Percentiles rank a stretch among this genome's conserved stretches.
These are phyloP conservation scores for Panagrolaimus sp. DNA, from an alignment of 1,140 invertebrate genomes.

Conservation along the genomic window DNA sequence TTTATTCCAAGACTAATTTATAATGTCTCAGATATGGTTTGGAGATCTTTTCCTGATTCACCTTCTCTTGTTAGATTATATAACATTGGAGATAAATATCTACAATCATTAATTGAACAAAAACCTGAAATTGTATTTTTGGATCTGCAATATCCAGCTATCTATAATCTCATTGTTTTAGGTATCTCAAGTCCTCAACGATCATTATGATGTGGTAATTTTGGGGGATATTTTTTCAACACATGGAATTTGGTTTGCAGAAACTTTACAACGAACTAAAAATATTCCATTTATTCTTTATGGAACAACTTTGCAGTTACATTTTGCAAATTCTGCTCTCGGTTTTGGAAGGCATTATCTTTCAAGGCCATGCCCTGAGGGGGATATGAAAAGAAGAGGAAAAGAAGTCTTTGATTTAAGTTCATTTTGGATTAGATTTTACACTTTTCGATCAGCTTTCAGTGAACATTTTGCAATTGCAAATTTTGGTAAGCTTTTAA, in stretches of 20 bases:
- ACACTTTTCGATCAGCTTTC: too few relatives aligned
- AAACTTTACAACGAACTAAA: not conserved
- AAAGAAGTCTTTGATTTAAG: too few relatives aligned
- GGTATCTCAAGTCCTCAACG: not conserved
- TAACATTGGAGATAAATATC: not conserved
- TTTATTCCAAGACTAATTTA: not conserved
- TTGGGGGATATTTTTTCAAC: not conserved
- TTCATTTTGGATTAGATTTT: too few relatives aligned
- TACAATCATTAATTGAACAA: not conserved
- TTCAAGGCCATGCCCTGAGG: too few relatives aligned
- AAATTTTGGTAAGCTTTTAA: too few relatives aligned
- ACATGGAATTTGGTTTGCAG: not conserved
- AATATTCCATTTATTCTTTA: not conserved
- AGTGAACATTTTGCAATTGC: too few relatives aligned
- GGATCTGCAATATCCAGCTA: not conserved
- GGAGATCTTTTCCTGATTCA: not conserved
- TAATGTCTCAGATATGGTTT: not conserved
- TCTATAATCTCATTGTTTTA: not conserved
- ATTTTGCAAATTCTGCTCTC: too few relatives aligned
- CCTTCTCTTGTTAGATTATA: not conserved
- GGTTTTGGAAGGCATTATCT: too few relatives aligned
- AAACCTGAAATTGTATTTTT: not conserved
- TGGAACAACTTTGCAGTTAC: not conserved
- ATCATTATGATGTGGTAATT: not conserved
- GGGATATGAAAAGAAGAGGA: too few relatives aligned